Base-by-base conservation (phyloP, 2,888 invertebrate genomes). In the Coremacera marginata region DNA sequence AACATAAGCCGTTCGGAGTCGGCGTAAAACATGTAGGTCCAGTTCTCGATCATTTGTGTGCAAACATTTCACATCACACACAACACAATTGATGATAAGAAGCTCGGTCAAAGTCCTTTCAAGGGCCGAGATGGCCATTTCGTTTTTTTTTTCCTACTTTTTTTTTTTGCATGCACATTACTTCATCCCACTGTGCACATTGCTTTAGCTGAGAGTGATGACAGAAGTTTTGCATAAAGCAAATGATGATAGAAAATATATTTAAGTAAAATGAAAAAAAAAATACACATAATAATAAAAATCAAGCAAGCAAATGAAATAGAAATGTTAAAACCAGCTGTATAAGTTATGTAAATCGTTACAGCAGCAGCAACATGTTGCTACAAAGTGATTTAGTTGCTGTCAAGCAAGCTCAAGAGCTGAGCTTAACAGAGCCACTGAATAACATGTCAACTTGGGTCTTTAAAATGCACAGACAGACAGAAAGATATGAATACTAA, bases 361-460 rank as follows among this genome's bases (percentile, higher is more conserved):
- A n/a, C 52, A 11, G 25, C 70, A 70, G 19, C 51, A 27, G 72
- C 72, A 73, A 73, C 72, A 73, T 73, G 72, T 73, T 73, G 72
- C 72, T 62, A 19, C 27, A 27, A 27, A 44, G 51, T 62, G 72
- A 73, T 62, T 73, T 73, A 73, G 31, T 31, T 51, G 72, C 72
- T 73, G 72, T 62, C 72, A 63, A 19, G 63, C 49, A 31, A n/a
- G 51, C 62, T 63, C 51, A 31, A n/a, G n/a, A 62, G 49, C 49
- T n/a, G 9, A 72, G 49, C 49, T 27, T 63, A 9, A 44, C 8
- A 60, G 62, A 62, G 72, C 31, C 62, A 73, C 71, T 71, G 71
- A 71, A 57, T 71, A 57, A 60, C 72, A 49, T 73, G 72, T 73
- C 72, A 73, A 44, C 70, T 34, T 55, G 65, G 14, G 19, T 31